Percentiles rank a stretch among this genome's conserved stretches.
phyloP scores from a whole-genome alignment of 2,888 invertebrate species.

The Heterodera filipjevi region DNA sequence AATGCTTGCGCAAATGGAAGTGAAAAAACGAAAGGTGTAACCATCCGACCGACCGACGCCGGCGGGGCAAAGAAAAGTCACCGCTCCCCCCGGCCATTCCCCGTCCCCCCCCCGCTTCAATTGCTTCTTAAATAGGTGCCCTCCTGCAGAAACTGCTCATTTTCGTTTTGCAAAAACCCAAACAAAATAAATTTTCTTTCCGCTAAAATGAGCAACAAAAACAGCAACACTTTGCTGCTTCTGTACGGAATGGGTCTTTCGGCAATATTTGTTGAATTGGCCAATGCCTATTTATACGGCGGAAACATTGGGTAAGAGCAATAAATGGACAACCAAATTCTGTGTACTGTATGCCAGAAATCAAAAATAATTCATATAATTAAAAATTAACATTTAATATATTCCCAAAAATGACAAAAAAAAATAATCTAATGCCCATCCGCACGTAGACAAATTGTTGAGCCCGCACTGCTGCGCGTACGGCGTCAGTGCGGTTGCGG shows the following conservation, averaged over 20 bases:
- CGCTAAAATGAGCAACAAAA: neutral
- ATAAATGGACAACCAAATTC: neutral
- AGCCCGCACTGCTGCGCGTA: neutral
- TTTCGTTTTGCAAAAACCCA: neutral
- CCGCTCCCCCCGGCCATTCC: neutral
- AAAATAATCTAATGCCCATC: neutral
- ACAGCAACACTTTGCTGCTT: neutral
- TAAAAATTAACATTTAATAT: neutral
- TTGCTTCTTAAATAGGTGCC: constrained; percentile 2
- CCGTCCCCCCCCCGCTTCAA: neutral
- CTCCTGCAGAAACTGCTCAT: neutral
- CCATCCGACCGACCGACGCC: neutral
- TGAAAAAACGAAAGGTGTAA: constrained; percentile 2
- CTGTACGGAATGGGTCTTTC: neutral
- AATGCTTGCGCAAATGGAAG: neutral
- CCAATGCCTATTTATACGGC: neutral
- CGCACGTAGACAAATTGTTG: neutral
- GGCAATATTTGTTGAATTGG: neutral
- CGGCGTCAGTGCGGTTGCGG: constrained; percentile 1
- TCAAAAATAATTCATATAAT: too few species aligned
- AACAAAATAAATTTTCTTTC: neutral
- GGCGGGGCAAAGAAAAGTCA: neutral
- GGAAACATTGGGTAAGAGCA: neutral
- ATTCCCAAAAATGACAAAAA: neutral
- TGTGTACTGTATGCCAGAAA: too few species aligned